These are phyloP conservation scores for Alexandromys fortis DNA, from an alignment of 2,113 vertebrate species.

Conservation along the genomic window DNA sequence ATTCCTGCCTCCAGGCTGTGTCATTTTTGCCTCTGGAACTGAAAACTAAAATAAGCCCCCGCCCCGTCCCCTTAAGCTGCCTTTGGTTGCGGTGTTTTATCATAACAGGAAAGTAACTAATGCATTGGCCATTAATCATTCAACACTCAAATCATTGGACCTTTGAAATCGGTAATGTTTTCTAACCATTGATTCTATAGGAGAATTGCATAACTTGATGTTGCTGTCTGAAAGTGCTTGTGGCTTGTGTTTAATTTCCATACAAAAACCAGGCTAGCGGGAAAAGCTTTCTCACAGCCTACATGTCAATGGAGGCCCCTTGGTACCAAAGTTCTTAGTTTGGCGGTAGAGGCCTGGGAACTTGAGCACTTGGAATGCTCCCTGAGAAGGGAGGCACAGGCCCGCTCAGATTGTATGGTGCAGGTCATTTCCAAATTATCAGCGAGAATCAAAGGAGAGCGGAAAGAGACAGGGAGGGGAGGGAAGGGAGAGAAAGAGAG, in stretches of 20 bases:
- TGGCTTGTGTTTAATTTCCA: not conserved
- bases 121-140: not conserved
- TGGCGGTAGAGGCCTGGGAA: not conserved
- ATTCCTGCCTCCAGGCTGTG: not conserved
- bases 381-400: not conserved
- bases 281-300: not conserved
- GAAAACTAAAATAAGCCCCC: not conserved
- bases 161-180: not conserved
- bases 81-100: not conserved
- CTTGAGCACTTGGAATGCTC: rapidly evolving
- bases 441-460: not conserved
- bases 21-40: no score
- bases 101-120: not conserved
- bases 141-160: not conserved
- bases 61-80: not conserved
- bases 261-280: not conserved
- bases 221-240: not conserved
- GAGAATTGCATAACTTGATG: no score
- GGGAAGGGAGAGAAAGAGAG: not conserved
- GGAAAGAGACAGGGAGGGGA: not conserved
- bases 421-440: not conserved
- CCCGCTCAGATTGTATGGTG: rapidly evolving
- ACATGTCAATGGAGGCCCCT: rapidly evolving
- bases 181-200: not conserved
- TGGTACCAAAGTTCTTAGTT: not conserved